phyloP scores from a whole-genome alignment of 2,113 vertebrate species.

The Malurus elegans region DNA sequence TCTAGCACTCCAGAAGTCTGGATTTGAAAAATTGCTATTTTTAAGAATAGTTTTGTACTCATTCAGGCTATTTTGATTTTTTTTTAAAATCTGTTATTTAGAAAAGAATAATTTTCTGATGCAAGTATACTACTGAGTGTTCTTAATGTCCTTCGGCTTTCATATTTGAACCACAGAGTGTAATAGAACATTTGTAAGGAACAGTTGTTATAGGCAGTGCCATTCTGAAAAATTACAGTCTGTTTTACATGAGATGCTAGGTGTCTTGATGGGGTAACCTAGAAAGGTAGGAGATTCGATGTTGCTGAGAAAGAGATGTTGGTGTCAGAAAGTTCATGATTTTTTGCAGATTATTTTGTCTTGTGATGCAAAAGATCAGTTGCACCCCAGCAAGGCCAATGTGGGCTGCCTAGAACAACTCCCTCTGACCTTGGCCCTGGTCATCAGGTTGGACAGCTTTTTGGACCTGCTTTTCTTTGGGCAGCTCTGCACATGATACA shows the following conservation, averaged over 20 bases:
- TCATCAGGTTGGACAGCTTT: not conserved
- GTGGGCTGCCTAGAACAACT: not conserved
- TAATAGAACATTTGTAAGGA: not conserved
- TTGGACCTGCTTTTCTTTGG: not conserved
- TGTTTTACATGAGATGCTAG: not conserved
- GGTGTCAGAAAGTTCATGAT: not conserved
- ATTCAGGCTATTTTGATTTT: not conserved
- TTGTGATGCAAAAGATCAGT: not conserved
- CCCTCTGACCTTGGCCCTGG: not conserved
- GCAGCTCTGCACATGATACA: not conserved
- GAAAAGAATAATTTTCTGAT: not conserved
- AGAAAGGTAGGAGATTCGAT: not conserved
- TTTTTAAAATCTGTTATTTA: not conserved
- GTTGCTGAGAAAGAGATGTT: not conserved
- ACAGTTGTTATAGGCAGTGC: not conserved
- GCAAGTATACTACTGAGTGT: not conserved
- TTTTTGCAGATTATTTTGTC: not conserved
- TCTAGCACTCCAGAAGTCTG: not conserved
- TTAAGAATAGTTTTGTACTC: not conserved
- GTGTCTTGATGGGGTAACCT: not conserved
- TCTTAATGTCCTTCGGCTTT: not conserved
- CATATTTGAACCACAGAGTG: not conserved
- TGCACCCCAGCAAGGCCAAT: not conserved
- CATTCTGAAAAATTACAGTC: not conserved
- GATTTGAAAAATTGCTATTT: not conserved